These are phyloP conservation scores for Hesperophylax magnus DNA, from an alignment of 1,140 invertebrate genomes.

Conservation along the genomic window DNA sequence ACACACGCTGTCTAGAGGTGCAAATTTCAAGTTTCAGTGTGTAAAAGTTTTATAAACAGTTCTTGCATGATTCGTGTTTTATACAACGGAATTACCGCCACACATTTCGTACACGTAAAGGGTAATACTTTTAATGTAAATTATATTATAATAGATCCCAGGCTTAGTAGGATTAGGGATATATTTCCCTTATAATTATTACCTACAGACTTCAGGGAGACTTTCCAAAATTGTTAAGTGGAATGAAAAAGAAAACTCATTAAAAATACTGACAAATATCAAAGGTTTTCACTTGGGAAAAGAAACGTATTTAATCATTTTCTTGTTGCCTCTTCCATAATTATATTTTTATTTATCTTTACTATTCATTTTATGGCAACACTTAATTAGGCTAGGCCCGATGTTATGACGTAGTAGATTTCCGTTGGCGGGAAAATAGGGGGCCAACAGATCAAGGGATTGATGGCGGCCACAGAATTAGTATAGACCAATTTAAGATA, in stretches of 20 bases:
- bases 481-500: conserved; percentile 45
- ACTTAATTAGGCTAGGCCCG: conserved; percentile 6
- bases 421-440: background rate
- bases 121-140: too few relatives aligned
- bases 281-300: background rate
- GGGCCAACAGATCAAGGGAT: conserved; percentile 2
- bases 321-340: background rate
- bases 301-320: background rate
- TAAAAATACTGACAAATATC: background rate
- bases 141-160: too few relatives aligned
- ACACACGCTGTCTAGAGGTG: background rate
- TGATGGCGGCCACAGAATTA: background rate
- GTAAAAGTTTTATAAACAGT: background rate
- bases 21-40: background rate
- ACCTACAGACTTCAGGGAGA: background rate
- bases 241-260: background rate
- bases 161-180: background rate
- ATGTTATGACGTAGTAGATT: conserved; percentile 14
- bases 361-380: background rate
- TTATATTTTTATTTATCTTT: background rate
- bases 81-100: background rate
- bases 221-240: background rate
- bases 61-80: background rate
- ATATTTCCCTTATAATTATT: background rate
- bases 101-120: too few relatives aligned